Evolutionary conservation across 2,888 invertebrate species (phyloP).

Genomic region (Oeneis ivallda): DNA sequence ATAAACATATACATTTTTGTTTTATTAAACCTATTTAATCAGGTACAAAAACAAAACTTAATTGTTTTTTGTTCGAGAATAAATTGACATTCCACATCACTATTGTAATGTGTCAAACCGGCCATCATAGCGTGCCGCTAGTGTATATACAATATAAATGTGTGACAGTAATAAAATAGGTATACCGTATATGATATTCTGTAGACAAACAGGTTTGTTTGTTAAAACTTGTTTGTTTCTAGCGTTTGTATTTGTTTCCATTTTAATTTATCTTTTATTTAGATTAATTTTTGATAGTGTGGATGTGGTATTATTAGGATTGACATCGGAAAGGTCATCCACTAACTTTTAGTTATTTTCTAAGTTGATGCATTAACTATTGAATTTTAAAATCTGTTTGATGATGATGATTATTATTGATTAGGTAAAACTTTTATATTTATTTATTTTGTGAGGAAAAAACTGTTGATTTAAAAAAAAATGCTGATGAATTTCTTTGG

Average conservation of each 20-base stretch:
- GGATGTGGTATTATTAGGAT: background rate
- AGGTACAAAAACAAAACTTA: too few species aligned
- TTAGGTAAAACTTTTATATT: too few species aligned
- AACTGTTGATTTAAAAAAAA: background rate
- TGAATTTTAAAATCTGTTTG: background rate
- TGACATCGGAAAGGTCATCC: background rate
- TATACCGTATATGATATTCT: constrained; percentile 1
- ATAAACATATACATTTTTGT: too few species aligned
- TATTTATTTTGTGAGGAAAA: background rate
- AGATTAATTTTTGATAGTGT: background rate
- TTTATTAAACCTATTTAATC: too few species aligned
- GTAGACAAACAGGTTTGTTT: background rate
- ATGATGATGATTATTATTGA: too few species aligned
- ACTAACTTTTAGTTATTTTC: background rate
- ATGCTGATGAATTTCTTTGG: too few species aligned
- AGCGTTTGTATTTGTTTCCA: background rate
- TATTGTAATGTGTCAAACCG: too few species aligned
- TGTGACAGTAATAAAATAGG: constrained; percentile 4
- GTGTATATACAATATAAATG: too few species aligned
- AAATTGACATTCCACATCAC: too few species aligned
- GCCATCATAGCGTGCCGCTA: too few species aligned
- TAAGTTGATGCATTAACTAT: background rate
- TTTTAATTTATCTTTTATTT: constrained; percentile 6
- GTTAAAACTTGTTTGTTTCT: constrained; percentile 2
- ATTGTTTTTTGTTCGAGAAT: too few species aligned